Evolutionary conservation across 2,113 vertebrate genomes (phyloP), one percentile per base, ranked within the genome.

Genomic region (Solea solea): DNA sequence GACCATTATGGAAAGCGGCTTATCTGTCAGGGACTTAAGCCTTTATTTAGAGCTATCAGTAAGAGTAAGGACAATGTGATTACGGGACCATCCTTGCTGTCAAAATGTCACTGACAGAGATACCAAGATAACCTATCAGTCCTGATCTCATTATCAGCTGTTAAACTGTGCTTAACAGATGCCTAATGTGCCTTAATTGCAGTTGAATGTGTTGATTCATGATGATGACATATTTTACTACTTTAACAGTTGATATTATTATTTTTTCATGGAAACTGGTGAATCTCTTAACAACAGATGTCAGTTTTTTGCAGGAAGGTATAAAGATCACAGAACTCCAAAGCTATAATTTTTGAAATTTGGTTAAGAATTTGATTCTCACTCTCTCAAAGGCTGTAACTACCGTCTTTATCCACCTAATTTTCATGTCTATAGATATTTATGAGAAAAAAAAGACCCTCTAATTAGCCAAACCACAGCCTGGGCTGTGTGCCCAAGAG

Each of bases 391-490:
- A 83, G 58, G 74, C 81, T 81, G 59, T 69, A 80, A 81, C 80
- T 83, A 66, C 52, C 45, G 79, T 74, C 69, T 85, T 82, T 86
- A 86, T 85, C 70, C 69, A 46, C 66, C 84, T 90, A 60, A 86
- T 90, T 92, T 89, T 86, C 77, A 78, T 79, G 64, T 69, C 86
- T 86, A 84, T 81, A 82, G 86, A 80, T 85, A 88, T 91, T 87
- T 92, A 89, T 90, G 85, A 90, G 84, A 90, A 92, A 91, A 61
- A 61, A 89, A 85, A 86, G 78, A 82, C 48, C 69, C 67, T 72
- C 81, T 91, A 93, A 92, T 92, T 88, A 90, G 86, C 76, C 73
- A 72, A 88, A 82, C 74, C 85, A 74, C 87, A 81, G 79, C 64
- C 85, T 86, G 84, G 87, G 88, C 89, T 76, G 45, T 42, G 56